A percentile compares a stretch with the other conserved stretches of the same genome.
These are phyloP conservation scores for Epinotia ramella DNA, from an alignment of 2,888 invertebrate species.

Conservation along the genomic window DNA sequence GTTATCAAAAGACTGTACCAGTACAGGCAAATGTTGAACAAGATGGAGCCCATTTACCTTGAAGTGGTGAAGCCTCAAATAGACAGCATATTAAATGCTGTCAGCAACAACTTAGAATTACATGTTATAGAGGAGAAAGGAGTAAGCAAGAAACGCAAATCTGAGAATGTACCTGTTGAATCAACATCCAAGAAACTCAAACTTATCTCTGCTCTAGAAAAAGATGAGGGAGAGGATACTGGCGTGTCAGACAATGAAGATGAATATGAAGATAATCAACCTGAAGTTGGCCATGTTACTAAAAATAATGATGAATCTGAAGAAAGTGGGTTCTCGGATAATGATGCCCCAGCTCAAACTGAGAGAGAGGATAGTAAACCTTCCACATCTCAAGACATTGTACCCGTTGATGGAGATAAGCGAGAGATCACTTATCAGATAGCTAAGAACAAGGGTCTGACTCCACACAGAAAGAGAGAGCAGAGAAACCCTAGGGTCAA, in stretches of 20 bases:
- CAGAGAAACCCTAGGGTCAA: constrained; percentile 97
- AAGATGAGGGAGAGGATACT: constrained; percentile 76
- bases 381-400: constrained; percentile 65
- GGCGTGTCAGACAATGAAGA: constrained; percentile 79
- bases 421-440: constrained; percentile 97
- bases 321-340: constrained; percentile 79
- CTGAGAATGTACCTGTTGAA: constrained; percentile 59
- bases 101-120: constrained; percentile 74
- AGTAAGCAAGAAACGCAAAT: constrained; percentile 67
- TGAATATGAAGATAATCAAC: constrained; percentile 70
- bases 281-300: constrained; percentile 50
- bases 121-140: constrained; percentile 59
- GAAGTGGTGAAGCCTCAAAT: constrained; percentile 89
- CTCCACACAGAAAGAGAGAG: constrained; percentile 95
- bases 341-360: constrained; percentile 65
- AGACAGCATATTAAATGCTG: constrained; percentile 85
- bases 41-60: constrained; percentile 89
- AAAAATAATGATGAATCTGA: constrained; percentile 71
- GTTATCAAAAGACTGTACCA: constrained; percentile 93
- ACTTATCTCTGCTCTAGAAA: constrained; percentile 70
- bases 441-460: constrained; percentile 97
- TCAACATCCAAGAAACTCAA: constrained; percentile 73
- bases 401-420: constrained; percentile 84
- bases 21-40: constrained; percentile 90
- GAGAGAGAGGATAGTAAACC: constrained; percentile 67